phyloP scores from a whole-genome alignment of 2,797 vertebrate genomes.

The Sebastes hubbsi region DNA sequence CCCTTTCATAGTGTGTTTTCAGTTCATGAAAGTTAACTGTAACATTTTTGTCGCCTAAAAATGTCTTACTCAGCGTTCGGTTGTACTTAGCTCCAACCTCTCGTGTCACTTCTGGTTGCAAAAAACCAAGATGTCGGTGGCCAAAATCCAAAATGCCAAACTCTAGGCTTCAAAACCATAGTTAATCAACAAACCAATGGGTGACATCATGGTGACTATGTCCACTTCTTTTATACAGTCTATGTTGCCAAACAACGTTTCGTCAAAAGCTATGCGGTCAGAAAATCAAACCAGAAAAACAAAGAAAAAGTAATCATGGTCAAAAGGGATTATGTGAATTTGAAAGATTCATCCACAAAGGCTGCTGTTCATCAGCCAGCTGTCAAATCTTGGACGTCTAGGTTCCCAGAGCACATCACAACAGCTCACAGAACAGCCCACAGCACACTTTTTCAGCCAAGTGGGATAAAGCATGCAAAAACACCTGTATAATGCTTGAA shows the following conservation, averaged over 20 bases:
- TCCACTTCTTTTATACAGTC: too few species aligned
- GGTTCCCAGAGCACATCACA: neutral
- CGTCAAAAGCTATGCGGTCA: neutral
- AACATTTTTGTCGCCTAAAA: too few species aligned
- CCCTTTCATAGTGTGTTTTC: too few species aligned
- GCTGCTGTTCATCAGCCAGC: neutral
- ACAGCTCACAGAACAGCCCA: neutral
- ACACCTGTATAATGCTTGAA: neutral
- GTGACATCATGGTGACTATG: too few species aligned
- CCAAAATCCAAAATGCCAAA: too few species aligned
- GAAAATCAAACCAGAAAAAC: neutral
- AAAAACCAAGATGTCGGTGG: too few species aligned
- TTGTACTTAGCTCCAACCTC: too few species aligned
- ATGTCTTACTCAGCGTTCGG: too few species aligned
- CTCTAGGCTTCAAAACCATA: too few species aligned
- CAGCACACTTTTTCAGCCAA: neutral
- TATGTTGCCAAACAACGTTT: neutral
- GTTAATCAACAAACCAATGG: too few species aligned
- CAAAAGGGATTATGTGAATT: slow-evolving; percentile 5
- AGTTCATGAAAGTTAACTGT: too few species aligned
- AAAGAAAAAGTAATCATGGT: neutral
- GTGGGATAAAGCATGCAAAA: neutral
- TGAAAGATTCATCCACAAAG: neutral
- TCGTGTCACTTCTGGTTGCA: too few species aligned
- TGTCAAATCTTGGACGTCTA: neutral